Evolutionary conservation across 1,140 invertebrate genomes (phyloP).

Genomic region (Trachymyrmex septentrionalis): DNA sequence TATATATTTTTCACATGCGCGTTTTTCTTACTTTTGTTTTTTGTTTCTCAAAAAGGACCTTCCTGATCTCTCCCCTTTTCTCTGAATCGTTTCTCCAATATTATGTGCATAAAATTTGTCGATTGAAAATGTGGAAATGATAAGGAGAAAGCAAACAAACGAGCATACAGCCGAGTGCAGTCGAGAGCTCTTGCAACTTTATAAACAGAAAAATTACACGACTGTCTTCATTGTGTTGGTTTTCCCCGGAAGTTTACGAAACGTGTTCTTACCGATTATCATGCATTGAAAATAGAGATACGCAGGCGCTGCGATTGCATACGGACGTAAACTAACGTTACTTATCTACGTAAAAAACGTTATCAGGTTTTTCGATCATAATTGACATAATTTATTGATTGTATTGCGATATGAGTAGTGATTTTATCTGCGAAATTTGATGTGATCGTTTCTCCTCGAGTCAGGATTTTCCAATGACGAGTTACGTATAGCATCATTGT

Average conservation of each 20-base stretch:
- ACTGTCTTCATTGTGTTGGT: not conserved
- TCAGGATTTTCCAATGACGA: slow-evolving; percentile 4
- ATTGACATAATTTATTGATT: not conserved
- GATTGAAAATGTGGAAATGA: not conserved
- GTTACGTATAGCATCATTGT: not conserved
- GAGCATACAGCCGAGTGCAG: not conserved
- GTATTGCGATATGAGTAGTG: not conserved
- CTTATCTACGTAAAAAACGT: slow-evolving; percentile 36
- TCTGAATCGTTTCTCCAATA: not conserved
- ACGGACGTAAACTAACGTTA: not conserved
- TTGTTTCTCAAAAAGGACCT: not conserved
- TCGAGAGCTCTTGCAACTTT: not conserved
- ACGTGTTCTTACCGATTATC: slow-evolving; percentile 4
- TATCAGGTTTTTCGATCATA: not conserved
- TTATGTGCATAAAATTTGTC: not conserved
- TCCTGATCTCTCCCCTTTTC: not conserved
- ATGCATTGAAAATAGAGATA: slow-evolving; percentile 28
- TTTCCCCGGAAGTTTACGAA: slow-evolving; percentile 45
- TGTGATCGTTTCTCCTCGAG: not conserved
- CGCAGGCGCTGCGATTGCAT: not conserved
- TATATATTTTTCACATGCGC: no score
- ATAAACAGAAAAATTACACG: not conserved
- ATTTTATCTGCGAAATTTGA: slow-evolving; percentile 22
- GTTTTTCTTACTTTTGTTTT: not conserved
- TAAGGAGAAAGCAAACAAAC: not conserved